Conservation (phyloP, 2,113 vertebrate genomes). For the Cephalophus harveyi region DNA sequence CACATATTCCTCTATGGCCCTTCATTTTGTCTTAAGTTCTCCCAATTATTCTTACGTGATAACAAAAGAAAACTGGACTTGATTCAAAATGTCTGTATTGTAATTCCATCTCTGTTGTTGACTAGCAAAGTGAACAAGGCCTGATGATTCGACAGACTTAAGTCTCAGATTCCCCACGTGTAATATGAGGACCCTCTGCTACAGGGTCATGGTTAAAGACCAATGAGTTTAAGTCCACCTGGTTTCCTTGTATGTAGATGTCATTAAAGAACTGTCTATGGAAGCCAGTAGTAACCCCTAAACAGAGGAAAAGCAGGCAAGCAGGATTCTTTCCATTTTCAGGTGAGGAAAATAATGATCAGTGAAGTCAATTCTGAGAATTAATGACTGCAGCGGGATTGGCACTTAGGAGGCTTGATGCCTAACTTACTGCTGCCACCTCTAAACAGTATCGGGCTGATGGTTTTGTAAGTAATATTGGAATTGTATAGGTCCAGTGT, state of each 20-base stretch:
- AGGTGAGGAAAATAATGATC: background rate
- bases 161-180: background rate
- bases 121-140: background rate
- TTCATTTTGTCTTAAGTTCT: background rate
- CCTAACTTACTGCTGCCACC: background rate
- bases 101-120: background rate
- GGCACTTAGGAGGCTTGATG: background rate
- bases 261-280: background rate
- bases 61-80: background rate
- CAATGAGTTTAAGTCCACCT: background rate
- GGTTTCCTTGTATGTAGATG: background rate
- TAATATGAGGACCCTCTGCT: background rate
- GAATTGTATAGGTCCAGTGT: background rate
- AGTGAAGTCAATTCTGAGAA: background rate
- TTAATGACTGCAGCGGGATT: background rate
- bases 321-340: background rate
- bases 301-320: background rate
- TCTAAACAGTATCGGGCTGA: background rate
- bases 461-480: background rate
- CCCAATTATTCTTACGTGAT: background rate
- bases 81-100: background rate
- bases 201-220: background rate
- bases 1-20: rapidly evolving
- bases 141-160: background rate
- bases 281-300: background rate